These are phyloP conservation scores for Buphagus erythrorhynchus DNA, from an alignment of 2,797 vertebrate genomes.

Conservation along the genomic window DNA sequence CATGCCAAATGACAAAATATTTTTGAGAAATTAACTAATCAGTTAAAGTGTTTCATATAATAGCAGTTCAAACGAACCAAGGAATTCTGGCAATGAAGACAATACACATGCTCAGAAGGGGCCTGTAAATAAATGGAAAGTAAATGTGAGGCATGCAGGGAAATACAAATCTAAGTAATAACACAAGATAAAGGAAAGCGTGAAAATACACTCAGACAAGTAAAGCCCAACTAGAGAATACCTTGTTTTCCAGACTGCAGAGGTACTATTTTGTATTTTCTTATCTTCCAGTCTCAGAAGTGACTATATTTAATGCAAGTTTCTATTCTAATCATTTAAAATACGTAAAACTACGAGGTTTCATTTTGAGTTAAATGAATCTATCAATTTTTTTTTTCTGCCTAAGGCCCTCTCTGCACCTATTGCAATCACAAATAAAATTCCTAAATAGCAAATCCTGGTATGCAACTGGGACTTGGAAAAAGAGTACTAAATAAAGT, in stretches of 20 bases:
- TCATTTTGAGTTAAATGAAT: not conserved
- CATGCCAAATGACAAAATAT: not conserved
- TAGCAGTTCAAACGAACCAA: not conserved
- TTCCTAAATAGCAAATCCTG: not conserved
- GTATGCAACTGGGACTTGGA: not conserved
- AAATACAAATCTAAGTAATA: not conserved
- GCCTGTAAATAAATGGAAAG: constrained; percentile 1
- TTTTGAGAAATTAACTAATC: not conserved
- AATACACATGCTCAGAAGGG: not conserved
- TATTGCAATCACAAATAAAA: not conserved
- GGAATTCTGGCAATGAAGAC: not conserved
- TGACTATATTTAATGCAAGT: not conserved
- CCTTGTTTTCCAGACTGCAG: not conserved
- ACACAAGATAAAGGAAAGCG: not conserved
- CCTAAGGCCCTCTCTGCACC: not conserved
- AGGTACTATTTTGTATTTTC: not conserved
- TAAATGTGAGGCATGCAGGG: not conserved
- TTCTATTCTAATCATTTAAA: not conserved
- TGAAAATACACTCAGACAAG: not conserved
- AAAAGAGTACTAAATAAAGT: not conserved
- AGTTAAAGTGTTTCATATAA: not conserved
- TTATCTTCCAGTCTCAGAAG: not conserved
- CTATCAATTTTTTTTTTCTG: not conserved
- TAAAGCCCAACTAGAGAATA: not conserved
- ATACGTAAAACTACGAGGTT: not conserved